phyloP scores from a whole-genome alignment of 1,140 invertebrate genomes.

The Spodoptera frugiperda region DNA sequence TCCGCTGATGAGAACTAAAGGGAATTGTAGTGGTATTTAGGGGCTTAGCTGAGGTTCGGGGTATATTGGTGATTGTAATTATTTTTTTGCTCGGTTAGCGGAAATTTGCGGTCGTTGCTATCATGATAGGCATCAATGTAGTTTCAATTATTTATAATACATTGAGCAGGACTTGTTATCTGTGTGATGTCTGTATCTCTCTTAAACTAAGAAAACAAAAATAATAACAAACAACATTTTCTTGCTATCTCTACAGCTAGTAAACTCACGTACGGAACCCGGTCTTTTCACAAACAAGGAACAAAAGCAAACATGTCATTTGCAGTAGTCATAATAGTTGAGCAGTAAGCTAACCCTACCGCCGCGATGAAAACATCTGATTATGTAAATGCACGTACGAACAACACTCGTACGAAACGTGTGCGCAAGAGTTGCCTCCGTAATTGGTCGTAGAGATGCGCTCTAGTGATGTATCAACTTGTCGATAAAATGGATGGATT shows the following conservation, averaged over 20 bases:
- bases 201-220: not conserved
- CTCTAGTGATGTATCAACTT: not conserved
- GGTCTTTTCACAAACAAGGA: conserved; percentile 15
- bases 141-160: too few species aligned
- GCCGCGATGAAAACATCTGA: conserved; percentile 40
- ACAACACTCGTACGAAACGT: conserved; percentile 11
- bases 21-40: conserved; percentile 9
- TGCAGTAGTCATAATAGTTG: conserved; percentile 10
- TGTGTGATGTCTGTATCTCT: too few species aligned
- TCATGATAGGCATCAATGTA: too few species aligned
- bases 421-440: conserved; percentile 36
- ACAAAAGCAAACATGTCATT: conserved; percentile 25
- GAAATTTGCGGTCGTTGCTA: not conserved
- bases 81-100: not conserved
- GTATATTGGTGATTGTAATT: conserved; percentile 1
- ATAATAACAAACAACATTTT: not conserved
- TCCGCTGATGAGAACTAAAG: conserved; percentile 9
- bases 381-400: conserved; percentile 45
- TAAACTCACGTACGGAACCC: not conserved
- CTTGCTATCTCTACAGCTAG: not conserved
- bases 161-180: too few species aligned
- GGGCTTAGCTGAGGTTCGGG: not conserved
- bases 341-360: conserved; percentile 14
- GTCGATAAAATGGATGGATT: not conserved
- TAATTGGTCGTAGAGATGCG: conserved; percentile 35